Conservation (phyloP, 2,797 vertebrate genomes). For the Nannoperca australis region DNA sequence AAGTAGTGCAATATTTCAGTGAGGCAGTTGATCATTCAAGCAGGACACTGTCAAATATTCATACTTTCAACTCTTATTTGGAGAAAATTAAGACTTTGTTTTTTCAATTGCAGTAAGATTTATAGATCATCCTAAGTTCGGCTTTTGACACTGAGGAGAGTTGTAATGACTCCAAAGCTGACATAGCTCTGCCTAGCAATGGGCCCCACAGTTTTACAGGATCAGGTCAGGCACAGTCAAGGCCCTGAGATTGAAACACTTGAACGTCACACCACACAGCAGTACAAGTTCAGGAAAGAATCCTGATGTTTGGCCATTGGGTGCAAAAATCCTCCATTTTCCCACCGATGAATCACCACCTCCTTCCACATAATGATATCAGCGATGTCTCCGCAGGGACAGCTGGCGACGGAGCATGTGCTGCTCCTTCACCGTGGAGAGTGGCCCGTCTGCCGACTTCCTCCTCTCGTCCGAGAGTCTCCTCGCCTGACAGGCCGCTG, state of each 20-base stretch:
- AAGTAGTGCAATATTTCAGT: background rate
- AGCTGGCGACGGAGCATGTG: conserved; percentile 63
- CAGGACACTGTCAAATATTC: conserved; percentile 19
- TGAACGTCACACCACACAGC: background rate
- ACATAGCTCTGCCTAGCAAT: background rate
- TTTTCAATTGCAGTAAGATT: background rate
- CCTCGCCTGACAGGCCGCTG: conserved; percentile 52
- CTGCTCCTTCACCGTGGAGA: conserved; percentile 64
- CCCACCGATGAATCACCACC: background rate
- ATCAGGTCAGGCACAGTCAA: conserved; percentile 19
- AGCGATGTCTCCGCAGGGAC: conserved; percentile 82
- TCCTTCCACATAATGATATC: conserved; percentile 51
- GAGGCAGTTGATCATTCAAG: background rate
- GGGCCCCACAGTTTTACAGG: background rate
- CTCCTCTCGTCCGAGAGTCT: conserved; percentile 67
- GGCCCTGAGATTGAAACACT: conserved; percentile 22
- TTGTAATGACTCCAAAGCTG: background rate
- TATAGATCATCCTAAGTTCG: background rate
- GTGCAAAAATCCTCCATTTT: conserved; percentile 3
- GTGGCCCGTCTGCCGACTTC: conserved; percentile 66
- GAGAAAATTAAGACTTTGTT: background rate
- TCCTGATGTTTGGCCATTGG: conserved; percentile 9
- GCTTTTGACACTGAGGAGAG: background rate
- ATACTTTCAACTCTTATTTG: background rate
- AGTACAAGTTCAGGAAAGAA: conserved; percentile 6